Evolutionary conservation across 2,888 invertebrate species (phyloP).

Genomic region (Hybos culiciformis): DNA sequence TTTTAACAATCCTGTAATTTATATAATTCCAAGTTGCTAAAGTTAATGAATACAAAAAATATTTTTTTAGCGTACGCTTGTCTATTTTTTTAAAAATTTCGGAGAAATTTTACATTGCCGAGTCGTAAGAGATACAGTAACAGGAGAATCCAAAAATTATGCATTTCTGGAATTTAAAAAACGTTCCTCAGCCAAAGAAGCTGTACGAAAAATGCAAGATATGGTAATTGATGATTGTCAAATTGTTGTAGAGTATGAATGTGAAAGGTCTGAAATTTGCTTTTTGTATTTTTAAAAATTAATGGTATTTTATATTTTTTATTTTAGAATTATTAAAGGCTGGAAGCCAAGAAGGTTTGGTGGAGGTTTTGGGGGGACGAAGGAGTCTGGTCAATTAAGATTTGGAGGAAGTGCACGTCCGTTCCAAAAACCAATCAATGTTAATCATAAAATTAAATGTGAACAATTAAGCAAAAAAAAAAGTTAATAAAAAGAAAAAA

Average conservation of each 20-base stretch:
- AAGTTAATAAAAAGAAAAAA: too few relatives aligned
- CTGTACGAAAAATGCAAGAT: slow-evolving; percentile 46
- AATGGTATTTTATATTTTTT: not conserved
- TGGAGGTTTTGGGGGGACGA: slow-evolving; percentile 76
- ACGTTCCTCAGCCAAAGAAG: slow-evolving; percentile 44
- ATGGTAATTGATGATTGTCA: slow-evolving; percentile 50
- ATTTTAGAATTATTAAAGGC: slow-evolving; percentile 41
- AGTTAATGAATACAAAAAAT: too few relatives aligned
- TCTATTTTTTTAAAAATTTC: slow-evolving; percentile 45
- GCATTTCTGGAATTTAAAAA: slow-evolving; percentile 72
- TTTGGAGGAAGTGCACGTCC: slow-evolving; percentile 73
- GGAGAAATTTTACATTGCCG: slow-evolving; percentile 49
- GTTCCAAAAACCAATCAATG: slow-evolving; percentile 50
- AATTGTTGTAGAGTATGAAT: slow-evolving; percentile 65
- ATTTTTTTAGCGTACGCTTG: slow-evolving; percentile 41
- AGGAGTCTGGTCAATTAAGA: slow-evolving; percentile 74
- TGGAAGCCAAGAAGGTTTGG: slow-evolving; percentile 79
- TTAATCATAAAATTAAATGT: too few relatives aligned
- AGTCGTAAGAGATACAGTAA: slow-evolving; percentile 66
- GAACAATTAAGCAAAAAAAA: slow-evolving; percentile 15
- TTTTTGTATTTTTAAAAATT: not conserved
- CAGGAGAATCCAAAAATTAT: slow-evolving; percentile 69
- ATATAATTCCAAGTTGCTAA: too few relatives aligned
- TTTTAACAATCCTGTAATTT: too few relatives aligned
- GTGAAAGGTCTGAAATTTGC: slow-evolving; percentile 39